These are phyloP conservation scores for Oncorhynchus clarkii DNA, from an alignment of 2,113 vertebrate species.

Conservation along the genomic window DNA sequence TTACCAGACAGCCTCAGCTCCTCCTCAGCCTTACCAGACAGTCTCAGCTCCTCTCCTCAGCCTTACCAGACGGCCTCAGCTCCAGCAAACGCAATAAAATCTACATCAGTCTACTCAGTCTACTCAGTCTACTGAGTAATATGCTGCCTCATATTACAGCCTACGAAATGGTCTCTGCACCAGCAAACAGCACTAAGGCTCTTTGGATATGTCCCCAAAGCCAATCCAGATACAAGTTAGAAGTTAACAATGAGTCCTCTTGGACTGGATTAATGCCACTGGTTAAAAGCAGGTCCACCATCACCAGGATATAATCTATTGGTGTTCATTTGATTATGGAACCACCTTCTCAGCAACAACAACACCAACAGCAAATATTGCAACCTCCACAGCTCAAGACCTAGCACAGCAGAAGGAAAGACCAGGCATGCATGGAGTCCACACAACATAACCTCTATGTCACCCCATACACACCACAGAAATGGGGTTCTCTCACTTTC, in stretches of 20 bases:
- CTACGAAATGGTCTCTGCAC: slow-evolving; percentile 38
- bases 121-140: too few relatives aligned
- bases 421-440: slow-evolving; percentile 26
- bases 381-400: background rate
- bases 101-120: background rate
- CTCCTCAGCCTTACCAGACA: background rate
- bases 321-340: slow-evolving; percentile 56
- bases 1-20: too few relatives aligned
- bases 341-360: slow-evolving; percentile 24
- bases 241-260: slow-evolving; percentile 4
- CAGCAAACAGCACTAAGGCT: slow-evolving; percentile 52
- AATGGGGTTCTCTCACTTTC: slow-evolving; percentile 33
- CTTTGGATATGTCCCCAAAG: slow-evolving; percentile 67
- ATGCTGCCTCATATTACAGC: background rate
- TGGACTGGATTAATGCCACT: slow-evolving; percentile 43
- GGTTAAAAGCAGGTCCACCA: slow-evolving; percentile 35
- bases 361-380: background rate
- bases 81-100: slow-evolving; percentile 9
- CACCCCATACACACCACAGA: slow-evolving; percentile 31
- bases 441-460: slow-evolving; percentile 49
- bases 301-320: slow-evolving; percentile 22
- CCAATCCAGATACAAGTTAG: slow-evolving; percentile 18
- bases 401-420: slow-evolving; percentile 13
- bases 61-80: background rate
- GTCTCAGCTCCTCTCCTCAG: too few relatives aligned